phyloP scores from a whole-genome alignment of 2,797 vertebrate genomes.

The Emys orbicularis region DNA sequence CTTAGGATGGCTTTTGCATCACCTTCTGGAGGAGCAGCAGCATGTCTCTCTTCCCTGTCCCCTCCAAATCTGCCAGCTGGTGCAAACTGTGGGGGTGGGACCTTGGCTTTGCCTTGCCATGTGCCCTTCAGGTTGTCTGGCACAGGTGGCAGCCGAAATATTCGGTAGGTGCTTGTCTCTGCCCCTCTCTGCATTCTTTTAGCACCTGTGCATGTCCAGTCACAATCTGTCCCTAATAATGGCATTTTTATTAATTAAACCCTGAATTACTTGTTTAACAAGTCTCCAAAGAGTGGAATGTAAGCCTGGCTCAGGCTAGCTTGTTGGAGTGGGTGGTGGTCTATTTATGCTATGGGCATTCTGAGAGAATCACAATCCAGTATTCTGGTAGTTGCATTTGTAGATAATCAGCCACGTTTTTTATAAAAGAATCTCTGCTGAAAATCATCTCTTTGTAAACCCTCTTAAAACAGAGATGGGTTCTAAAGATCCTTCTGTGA shows the following conservation, averaged over 20 bases:
- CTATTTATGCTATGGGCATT: neutral
- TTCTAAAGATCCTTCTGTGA: accelerated
- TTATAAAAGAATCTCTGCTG: neutral
- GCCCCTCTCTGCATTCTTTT: neutral
- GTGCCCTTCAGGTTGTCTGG: neutral
- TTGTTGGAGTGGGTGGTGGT: neutral
- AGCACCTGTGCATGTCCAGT: neutral
- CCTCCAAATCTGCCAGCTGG: neutral
- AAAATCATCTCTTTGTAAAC: neutral
- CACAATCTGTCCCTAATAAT: neutral
- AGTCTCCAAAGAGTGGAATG: neutral
- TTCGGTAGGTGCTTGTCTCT: neutral
- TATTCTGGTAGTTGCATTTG: neutral
- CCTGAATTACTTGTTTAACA: neutral
- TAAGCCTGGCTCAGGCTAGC: neutral
- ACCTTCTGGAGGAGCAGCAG: neutral
- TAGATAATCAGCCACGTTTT: neutral
- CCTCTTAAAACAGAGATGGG: neutral
- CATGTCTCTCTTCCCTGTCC: neutral
- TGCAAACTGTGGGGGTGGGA: neutral
- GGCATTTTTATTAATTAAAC: neutral
- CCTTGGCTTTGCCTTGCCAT: neutral
- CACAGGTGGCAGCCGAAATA: neutral
- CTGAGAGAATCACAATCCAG: neutral
- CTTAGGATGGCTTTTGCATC: accelerated